Conservation (phyloP, 2,888 invertebrate species). For the Desoria tigrina region DNA sequence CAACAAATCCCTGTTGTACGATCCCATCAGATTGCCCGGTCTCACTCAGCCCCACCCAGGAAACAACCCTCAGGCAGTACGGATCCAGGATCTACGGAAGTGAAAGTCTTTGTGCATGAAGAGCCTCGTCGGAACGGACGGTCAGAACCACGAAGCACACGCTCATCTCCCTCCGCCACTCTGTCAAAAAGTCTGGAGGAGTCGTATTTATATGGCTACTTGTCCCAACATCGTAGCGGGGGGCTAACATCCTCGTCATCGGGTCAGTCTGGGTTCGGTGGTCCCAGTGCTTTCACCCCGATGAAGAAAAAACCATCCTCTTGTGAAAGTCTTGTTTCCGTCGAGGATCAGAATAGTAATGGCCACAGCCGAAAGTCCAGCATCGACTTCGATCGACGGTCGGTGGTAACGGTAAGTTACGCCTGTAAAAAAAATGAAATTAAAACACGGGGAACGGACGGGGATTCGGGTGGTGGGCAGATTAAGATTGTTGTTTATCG, state of each 20-base stretch:
- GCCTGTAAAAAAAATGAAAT: no score
- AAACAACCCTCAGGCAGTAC: constrained; percentile 37
- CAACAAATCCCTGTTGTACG: constrained; percentile 49
- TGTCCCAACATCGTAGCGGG: constrained; percentile 38
- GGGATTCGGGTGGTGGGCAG: no score
- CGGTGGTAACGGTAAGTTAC: constrained; percentile 55
- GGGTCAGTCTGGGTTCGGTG: constrained; percentile 43
- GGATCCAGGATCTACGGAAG: constrained; percentile 42
- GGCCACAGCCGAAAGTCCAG: constrained; percentile 61
- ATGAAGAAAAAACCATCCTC: constrained; percentile 58
- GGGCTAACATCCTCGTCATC: constrained; percentile 44
- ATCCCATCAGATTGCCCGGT: constrained; percentile 34
- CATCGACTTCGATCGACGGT: constrained; percentile 58
- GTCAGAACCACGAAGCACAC: constrained; percentile 37
- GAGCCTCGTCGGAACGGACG: constrained; percentile 37
- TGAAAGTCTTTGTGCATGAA: constrained; percentile 53
- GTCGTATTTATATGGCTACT: constrained; percentile 50
- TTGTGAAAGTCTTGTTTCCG: constrained; percentile 60
- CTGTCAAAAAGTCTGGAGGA: constrained; percentile 51
- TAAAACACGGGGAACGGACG: no score
- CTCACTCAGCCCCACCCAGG: constrained; percentile 50
- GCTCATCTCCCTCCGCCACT: constrained; percentile 45
- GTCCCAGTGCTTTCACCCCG: constrained; percentile 34
- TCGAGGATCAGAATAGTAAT: constrained; percentile 56
- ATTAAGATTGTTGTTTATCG: no score